Base-by-base conservation (phyloP, 2,797 vertebrate species). In the Australoheros facetus region DNA sequence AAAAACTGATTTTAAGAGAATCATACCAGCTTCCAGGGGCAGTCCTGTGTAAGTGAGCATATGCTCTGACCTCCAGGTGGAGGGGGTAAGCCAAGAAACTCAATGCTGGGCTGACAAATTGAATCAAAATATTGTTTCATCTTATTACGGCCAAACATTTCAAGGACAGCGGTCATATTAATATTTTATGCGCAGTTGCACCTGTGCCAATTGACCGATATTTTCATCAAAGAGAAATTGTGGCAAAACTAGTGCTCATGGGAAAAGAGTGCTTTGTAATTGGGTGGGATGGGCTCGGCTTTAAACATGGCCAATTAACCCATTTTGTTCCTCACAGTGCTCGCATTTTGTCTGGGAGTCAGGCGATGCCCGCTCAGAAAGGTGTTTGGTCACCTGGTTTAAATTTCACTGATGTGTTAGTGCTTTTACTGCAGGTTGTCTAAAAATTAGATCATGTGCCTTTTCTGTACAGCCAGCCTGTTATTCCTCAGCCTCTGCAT, bases 1-100 rank as follows among this genome's bases (percentile, higher is more conserved):
- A 7, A 60, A 85, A 64, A 4, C 34, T 19, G 34, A 19, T 59
- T 85, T 79, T 54, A 78, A 39, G 28, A 70, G 34, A 51, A 70
- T 79, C 26, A 59, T 13, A 66, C 7, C 30, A 54, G 34, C 58
- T 39, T 77, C 28, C 32, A 45, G 13, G 37, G 37, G 83, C 6
- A 28, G 13, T 57, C 13, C 48, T 53, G 45, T 19, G n/a, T 19
- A 34, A 80, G 28, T 57, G 45, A 81, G 34, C 73, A 62, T 73
- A 34, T 56, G n/a, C 23, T 80, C 13, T 73, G 60, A 87, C 17
- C 54, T 83, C 14, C 16, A 12, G 14, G n/a, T 58, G 32, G 8
- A 21, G 56, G 55, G 26, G 21, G 39, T 42, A 59, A 39, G 17
- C 26, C 11, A 19, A 21, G 12, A 48, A 16, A 59, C 30, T 71